Percentiles rank a stretch among this genome's conserved stretches.
These are phyloP conservation scores for Elymnias hypermnestra DNA, from an alignment of 1,140 invertebrate genomes.

Conservation along the genomic window DNA sequence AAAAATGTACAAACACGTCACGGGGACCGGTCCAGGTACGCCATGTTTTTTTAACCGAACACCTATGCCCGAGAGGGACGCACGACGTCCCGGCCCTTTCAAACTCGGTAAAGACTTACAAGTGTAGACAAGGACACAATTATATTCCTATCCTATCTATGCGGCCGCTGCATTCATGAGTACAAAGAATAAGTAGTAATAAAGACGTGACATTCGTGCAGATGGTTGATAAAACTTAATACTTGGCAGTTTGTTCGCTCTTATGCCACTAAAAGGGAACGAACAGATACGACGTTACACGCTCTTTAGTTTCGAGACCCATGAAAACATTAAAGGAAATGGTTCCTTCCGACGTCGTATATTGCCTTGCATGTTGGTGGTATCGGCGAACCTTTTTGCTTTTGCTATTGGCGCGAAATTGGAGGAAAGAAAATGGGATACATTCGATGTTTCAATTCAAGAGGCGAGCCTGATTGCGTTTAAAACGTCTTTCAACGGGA, in stretches of 20 bases:
- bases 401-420: slow-evolving; percentile 60
- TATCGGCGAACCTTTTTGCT: slow-evolving; percentile 57
- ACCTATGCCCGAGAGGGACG: slow-evolving; percentile 59
- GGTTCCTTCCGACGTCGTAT: slow-evolving; percentile 50
- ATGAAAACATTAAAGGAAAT: slow-evolving; percentile 70
- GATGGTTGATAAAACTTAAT: slow-evolving; percentile 73
- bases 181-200: slow-evolving; percentile 73
- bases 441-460: slow-evolving; percentile 67
- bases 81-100: slow-evolving; percentile 39
- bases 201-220: slow-evolving; percentile 72
- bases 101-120: slow-evolving; percentile 36
- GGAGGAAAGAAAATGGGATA: slow-evolving; percentile 62
- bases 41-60: slow-evolving; percentile 69
- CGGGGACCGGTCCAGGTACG: slow-evolving; percentile 67
- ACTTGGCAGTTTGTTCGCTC: slow-evolving; percentile 65
- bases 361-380: slow-evolving; percentile 56
- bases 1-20: slow-evolving; percentile 71
- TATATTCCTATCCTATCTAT: slow-evolving; percentile 35
- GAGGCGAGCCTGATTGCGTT: slow-evolving; percentile 48
- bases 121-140: slow-evolving; percentile 35
- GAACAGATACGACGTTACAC: slow-evolving; percentile 67
- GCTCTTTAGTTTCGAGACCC: slow-evolving; percentile 66
- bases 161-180: slow-evolving; percentile 60
- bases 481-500: slow-evolving; percentile 35
- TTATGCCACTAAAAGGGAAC: slow-evolving; percentile 69